Conservation (phyloP, 2,888 invertebrate species). For the Drosophila robusta region DNA sequence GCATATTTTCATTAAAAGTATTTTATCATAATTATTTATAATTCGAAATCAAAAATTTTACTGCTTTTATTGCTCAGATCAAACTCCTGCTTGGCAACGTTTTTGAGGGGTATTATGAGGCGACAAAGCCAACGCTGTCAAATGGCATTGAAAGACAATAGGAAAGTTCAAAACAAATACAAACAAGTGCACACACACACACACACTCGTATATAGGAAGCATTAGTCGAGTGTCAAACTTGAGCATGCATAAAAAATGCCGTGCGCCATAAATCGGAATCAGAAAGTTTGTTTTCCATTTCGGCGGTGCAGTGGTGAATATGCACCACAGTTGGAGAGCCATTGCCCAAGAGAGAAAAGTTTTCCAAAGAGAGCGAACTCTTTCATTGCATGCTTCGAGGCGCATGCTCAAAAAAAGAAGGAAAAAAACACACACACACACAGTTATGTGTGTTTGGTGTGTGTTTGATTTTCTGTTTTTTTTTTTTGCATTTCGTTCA, state of each 20-base stretch:
- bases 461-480: background rate
- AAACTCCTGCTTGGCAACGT: background rate
- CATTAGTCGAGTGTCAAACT: constrained; percentile 19
- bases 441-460: background rate
- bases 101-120: constrained; percentile 23
- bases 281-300: constrained; percentile 17
- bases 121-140: constrained; percentile 28
- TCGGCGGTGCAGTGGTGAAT: constrained; percentile 48
- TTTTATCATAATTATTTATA: too few relatives aligned
- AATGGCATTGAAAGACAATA: constrained; percentile 47
- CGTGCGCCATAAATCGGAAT: constrained; percentile 57
- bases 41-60: background rate
- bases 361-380: constrained; percentile 19
- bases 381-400: constrained; percentile 20
- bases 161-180: constrained; percentile 56
- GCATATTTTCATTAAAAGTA: too few relatives aligned
- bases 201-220: constrained; percentile 11
- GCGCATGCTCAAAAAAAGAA: constrained; percentile 51
- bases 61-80: background rate
- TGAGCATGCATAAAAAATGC: constrained; percentile 52
- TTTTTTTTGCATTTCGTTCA: constrained; percentile 15
- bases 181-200: constrained; percentile 39
- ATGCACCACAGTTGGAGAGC: constrained; percentile 45
- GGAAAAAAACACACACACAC: constrained; percentile 1
- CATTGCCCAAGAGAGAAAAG: constrained; percentile 19